Evolutionary conservation across 2,113 vertebrate genomes (phyloP), one percentile per base, ranked within the genome.

Genomic region (Callipepla californica): DNA sequence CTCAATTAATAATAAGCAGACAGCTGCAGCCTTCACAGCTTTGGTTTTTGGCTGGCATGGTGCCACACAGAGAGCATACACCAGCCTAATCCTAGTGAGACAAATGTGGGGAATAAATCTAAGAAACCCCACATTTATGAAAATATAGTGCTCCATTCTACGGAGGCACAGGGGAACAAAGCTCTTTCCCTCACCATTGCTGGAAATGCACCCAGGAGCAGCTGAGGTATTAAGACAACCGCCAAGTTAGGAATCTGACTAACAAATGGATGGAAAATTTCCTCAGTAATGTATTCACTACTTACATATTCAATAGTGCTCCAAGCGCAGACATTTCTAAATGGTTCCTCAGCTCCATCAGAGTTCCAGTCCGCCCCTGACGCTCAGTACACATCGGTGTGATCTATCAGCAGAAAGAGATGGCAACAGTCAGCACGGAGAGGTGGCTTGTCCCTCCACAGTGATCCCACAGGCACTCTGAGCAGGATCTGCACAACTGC

Each of bases 281-380:
- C 79, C 91, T 57, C 81, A 42, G 85, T 94, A 92, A 96, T 93
- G 44, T 86, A 94, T 96, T 93, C 93, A 72, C 68, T 86, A 14
- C 85, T 96, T 94, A 93, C 85, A 94, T 94, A 96, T 93, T 95
- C 95, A 94, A 26, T 89, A 65, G 44, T 90, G 94, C 94, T 96
- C 68, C 2, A 0, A 94, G 91, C 63, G 50, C 36, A 80, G 72
- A 51, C 82, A 78, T 94, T 82, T 95, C 85, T 75, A 57, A 91
- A 80, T 50, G 73, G 72, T 61, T 95, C 76, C 61, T 89, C 26
- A 68, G 89, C 85, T 92, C 82, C 75, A 19, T 67, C 78, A 62
- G 91, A 38, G 89, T 73, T 85, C 81, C 87, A 70, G 50, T 83
- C 85, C 85, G 51, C 55, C 65, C 47, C 72, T 75, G 51, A 50